Percentiles rank a stretch among this genome's conserved stretches.
phyloP scores from a whole-genome alignment of 2,113 vertebrate species.

The Gadus chalcogrammus region DNA sequence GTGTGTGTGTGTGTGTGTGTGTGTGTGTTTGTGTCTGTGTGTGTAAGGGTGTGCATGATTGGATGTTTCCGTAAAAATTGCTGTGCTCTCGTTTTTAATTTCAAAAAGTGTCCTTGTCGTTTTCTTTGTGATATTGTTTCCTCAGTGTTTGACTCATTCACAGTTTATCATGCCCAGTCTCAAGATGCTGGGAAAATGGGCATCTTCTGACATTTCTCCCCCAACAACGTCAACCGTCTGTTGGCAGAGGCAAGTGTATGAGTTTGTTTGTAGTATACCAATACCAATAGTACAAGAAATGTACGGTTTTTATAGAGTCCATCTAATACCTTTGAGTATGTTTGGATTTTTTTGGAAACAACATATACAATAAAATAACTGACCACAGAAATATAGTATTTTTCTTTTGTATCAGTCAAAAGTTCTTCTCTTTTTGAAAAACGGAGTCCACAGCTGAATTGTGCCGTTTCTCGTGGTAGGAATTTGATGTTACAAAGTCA shows the following conservation, averaged over 20 bases:
- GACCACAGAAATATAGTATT: slow-evolving; percentile 28
- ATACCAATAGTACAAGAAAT: slow-evolving; percentile 29
- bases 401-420: slow-evolving; percentile 16
- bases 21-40: too few relatives aligned
- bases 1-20: too few relatives aligned
- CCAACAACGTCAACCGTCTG: too few relatives aligned
- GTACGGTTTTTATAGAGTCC: slow-evolving; percentile 18
- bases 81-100: slow-evolving; percentile 15
- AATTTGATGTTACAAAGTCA: slow-evolving; percentile 31
- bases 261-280: background rate
- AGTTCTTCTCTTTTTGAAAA: slow-evolving; percentile 26
- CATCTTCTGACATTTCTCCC: background rate
- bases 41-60: slow-evolving; percentile 23
- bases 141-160: slow-evolving; percentile 72
- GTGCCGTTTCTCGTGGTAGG: slow-evolving; percentile 32
- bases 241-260: too few relatives aligned
- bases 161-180: slow-evolving; percentile 46
- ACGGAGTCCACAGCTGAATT: slow-evolving; percentile 41
- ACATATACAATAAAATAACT: slow-evolving; percentile 22
- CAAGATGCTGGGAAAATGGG: background rate
- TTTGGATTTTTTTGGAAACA: slow-evolving; percentile 13
- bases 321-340: slow-evolving; percentile 25
- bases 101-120: background rate
- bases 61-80: slow-evolving; percentile 25
- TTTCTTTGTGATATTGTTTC: slow-evolving; percentile 8